Evolutionary conservation across 2,797 vertebrate genomes (phyloP).

Genomic region (Cheirogaleus major): DNA sequence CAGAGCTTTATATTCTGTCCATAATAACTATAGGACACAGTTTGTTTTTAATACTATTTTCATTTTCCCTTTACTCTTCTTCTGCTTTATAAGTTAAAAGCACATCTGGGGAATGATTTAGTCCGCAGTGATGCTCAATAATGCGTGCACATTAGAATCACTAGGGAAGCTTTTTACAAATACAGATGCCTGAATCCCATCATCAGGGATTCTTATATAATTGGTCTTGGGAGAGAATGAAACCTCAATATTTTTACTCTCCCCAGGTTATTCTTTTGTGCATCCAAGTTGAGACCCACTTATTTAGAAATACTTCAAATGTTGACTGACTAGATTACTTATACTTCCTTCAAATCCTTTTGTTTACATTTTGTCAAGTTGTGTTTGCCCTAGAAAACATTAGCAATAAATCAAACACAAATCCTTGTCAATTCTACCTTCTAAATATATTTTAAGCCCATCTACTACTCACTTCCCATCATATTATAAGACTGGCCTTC

Average conservation of each 20-base stretch:
- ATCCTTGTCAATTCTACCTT: not conserved
- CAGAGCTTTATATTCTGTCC: not conserved
- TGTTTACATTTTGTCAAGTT: not conserved
- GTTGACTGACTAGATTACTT: not conserved
- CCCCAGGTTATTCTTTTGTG: slow-evolving; percentile 4
- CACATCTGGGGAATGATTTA: slow-evolving; percentile 61
- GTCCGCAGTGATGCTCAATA: not conserved
- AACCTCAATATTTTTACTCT: not conserved
- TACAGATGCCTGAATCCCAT: slow-evolving; percentile 11
- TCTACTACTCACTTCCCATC: not conserved
- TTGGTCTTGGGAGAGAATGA: not conserved
- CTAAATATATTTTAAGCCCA: not conserved
- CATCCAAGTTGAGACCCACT: slow-evolving; percentile 21
- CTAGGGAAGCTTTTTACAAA: slow-evolving; percentile 42
- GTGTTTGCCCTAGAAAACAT: not conserved
- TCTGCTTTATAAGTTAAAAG: slow-evolving; percentile 46
- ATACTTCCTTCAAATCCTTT: not conserved
- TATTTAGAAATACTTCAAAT: slow-evolving; percentile 19
- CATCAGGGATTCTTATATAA: slow-evolving; percentile 66
- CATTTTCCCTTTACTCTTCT: not conserved
- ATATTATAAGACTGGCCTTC: not conserved
- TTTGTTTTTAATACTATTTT: not conserved
- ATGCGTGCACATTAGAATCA: slow-evolving; percentile 12
- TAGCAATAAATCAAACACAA: not conserved
- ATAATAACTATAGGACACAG: not conserved